Percentiles rank a stretch among this genome's conserved stretches.
phyloP scores from a whole-genome alignment of 1,140 invertebrate genomes.

The Tigriopus japonicus region DNA sequence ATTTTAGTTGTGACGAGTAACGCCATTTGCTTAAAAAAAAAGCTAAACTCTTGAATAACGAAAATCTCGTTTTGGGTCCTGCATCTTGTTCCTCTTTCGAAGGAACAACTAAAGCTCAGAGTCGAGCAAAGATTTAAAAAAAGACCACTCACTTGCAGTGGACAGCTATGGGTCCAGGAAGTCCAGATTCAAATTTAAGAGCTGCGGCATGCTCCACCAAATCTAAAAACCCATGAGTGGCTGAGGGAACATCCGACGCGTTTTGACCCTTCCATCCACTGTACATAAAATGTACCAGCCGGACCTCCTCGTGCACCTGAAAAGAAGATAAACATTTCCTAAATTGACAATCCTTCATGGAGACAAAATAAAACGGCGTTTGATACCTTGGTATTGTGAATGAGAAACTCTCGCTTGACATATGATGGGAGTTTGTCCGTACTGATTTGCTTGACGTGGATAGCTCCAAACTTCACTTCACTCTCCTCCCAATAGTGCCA shows the following conservation, averaged over 20 bases:
- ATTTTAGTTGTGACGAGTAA: too few relatives aligned
- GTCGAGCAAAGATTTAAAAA: too few relatives aligned
- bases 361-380: too few relatives aligned
- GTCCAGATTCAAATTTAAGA: slow-evolving; percentile 27
- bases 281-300: slow-evolving; percentile 66
- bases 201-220: slow-evolving; percentile 45
- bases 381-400: slow-evolving; percentile 59
- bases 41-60: too few relatives aligned
- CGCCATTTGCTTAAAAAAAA: too few relatives aligned
- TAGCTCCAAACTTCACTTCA: slow-evolving; percentile 44
- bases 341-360: too few relatives aligned
- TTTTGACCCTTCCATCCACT: slow-evolving; percentile 70
- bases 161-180: slow-evolving; percentile 44
- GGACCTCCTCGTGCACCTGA: slow-evolving; percentile 42
- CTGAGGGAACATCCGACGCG: slow-evolving; percentile 49
- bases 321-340: slow-evolving; percentile 16
- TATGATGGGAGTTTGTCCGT: slow-evolving; percentile 72
- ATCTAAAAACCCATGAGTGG: slow-evolving; percentile 59
- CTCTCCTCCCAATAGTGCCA: neutral
- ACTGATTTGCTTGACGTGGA: slow-evolving; percentile 61
- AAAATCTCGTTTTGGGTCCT: too few relatives aligned
- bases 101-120: too few relatives aligned
- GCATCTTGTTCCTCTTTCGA: too few relatives aligned
- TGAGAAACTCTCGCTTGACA: slow-evolving; percentile 54
- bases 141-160: slow-evolving; percentile 47